Evolutionary conservation across 2,797 vertebrate species (phyloP).

Genomic region (Eidolon dupreanum): DNA sequence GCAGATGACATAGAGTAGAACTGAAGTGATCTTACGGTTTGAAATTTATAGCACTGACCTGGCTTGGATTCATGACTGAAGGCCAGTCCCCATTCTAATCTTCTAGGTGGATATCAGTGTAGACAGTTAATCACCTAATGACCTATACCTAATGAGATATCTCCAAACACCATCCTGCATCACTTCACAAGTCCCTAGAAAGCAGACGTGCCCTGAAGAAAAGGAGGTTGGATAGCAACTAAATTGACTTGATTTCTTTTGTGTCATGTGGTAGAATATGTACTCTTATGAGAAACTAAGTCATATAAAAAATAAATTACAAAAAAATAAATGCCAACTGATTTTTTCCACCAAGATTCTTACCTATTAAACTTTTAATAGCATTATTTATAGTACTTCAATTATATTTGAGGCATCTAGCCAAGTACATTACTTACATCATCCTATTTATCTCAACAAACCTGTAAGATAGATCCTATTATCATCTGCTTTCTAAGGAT

Average conservation of each 20-base stretch:
- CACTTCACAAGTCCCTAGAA: neutral
- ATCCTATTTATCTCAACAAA: neutral
- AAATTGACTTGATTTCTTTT: neutral
- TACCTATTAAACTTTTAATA: neutral
- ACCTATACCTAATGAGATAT: neutral
- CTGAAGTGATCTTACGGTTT: neutral
- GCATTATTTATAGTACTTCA: neutral
- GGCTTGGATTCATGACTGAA: neutral
- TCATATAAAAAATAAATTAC: neutral
- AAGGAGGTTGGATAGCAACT: neutral
- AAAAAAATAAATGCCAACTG: neutral
- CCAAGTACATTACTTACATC: neutral
- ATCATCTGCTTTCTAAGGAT: neutral
- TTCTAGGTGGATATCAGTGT: neutral
- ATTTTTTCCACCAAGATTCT: neutral
- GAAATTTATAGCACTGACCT: neutral
- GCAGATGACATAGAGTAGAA: neutral
- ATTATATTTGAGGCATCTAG: neutral
- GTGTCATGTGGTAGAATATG: neutral
- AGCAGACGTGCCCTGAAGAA: neutral
- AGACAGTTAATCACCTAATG: neutral
- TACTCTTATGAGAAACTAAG: neutral
- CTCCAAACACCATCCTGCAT: neutral
- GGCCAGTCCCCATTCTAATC: neutral
- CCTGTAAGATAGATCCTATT: neutral